Conservation (phyloP, 2,113 vertebrate genomes). For the Paracanthobrama guichenoti region DNA sequence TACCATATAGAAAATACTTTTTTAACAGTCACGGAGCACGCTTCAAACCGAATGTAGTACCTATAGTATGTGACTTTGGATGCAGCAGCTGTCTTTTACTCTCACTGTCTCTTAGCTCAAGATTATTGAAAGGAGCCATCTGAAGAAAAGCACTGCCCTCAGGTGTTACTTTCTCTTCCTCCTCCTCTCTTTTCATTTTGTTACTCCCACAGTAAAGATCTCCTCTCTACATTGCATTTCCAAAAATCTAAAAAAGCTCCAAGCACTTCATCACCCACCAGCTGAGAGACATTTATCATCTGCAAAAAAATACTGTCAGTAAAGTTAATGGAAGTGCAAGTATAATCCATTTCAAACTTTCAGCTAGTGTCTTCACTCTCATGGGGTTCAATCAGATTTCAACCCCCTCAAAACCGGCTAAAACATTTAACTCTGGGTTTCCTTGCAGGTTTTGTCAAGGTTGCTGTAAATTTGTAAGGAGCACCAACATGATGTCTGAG, state of each 20-base stretch:
- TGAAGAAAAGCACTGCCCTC: constrained; percentile 4
- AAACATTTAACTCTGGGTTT: constrained; percentile 5
- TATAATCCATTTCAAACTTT: constrained; percentile 12
- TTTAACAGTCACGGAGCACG: too few relatives aligned
- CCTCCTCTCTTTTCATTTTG: constrained; percentile 9
- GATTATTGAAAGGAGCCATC: background rate
- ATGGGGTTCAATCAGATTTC: constrained; percentile 6
- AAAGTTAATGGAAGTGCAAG: constrained; percentile 26
- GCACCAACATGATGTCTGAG: background rate
- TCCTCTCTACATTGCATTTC: background rate
- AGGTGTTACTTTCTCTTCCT: background rate
- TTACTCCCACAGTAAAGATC: constrained; percentile 4
- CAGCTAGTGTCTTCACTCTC: background rate
- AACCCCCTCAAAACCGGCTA: background rate
- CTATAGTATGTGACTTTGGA: too few relatives aligned
- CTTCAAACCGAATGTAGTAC: too few relatives aligned
- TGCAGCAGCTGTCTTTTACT: too few relatives aligned
- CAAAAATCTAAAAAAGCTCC: background rate
- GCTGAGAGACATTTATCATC: constrained; percentile 35
- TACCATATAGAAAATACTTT: too few relatives aligned
- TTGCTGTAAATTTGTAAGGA: background rate
- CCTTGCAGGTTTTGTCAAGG: constrained; percentile 34
- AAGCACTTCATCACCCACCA: constrained; percentile 6
- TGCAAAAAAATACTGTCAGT: constrained; percentile 4
- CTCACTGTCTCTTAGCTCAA: too few relatives aligned